Conservation (phyloP, 2,888 invertebrate species). For the Plagodis pulveraria region DNA sequence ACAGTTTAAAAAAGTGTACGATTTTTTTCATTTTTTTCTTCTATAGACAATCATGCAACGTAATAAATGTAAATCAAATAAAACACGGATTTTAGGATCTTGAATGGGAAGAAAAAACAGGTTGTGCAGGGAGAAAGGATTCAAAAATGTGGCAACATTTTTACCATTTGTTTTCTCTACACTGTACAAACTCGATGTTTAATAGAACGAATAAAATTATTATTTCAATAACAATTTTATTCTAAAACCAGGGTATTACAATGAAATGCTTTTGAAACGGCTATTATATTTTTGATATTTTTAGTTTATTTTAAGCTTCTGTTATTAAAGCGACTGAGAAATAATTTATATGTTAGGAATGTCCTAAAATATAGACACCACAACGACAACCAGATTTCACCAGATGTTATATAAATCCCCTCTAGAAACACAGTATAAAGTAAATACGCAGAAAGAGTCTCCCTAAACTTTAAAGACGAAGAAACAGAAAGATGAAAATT, state of each 20-base stretch:
- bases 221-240: constrained; percentile 35
- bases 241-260: constrained; percentile 55
- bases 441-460: constrained; percentile 6
- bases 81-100: constrained; percentile 36
- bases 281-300: constrained; percentile 22
- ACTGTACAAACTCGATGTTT: constrained; percentile 82
- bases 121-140: constrained; percentile 61
- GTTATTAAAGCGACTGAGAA: constrained; percentile 25
- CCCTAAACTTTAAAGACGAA: not conserved
- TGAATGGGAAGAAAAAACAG: constrained; percentile 50
- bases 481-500: too few relatives aligned
- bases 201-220: constrained; percentile 31
- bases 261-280: constrained; percentile 74
- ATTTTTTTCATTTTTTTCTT: not conserved
- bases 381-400: constrained; percentile 18
- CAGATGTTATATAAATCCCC: constrained; percentile 3
- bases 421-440: constrained; percentile 9
- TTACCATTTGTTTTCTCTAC: constrained; percentile 57
- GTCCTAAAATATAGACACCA: constrained; percentile 31
- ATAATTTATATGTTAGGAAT: constrained; percentile 23
- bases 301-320: constrained; percentile 25
- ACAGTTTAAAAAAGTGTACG: not conserved
- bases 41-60: constrained; percentile 24
- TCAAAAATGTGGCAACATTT: constrained; percentile 75
- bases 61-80: constrained; percentile 14